Conservation (phyloP, 2,888 invertebrate species). For the Philereme transversata region DNA sequence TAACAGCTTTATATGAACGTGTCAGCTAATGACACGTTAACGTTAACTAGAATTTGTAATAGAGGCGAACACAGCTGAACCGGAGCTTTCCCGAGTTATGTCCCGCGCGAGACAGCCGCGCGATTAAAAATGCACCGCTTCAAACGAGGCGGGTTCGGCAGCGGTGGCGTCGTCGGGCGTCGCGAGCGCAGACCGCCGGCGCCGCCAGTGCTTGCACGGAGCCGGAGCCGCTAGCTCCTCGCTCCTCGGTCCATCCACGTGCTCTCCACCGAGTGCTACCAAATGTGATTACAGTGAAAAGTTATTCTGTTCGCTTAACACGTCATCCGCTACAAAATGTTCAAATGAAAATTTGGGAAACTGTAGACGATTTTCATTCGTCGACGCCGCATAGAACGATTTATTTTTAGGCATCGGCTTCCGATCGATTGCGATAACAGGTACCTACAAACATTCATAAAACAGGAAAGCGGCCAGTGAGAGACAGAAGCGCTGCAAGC, state of each 20-base stretch:
- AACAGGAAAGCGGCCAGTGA: constrained; percentile 63
- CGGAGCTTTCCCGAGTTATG: constrained; percentile 78
- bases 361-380: constrained; percentile 47
- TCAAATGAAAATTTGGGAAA: constrained; percentile 29
- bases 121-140: constrained; percentile 81
- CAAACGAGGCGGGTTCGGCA: constrained; percentile 76
- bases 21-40: constrained; percentile 79
- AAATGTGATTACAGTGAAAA: constrained; percentile 31
- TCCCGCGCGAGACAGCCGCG: constrained; percentile 79
- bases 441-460: constrained; percentile 62
- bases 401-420: constrained; percentile 66
- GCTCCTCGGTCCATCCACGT: constrained; percentile 18
- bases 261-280: constrained; percentile 24
- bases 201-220: constrained; percentile 66
- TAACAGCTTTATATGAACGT: constrained; percentile 75
- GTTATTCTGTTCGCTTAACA: background rate
- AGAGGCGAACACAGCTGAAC: constrained; percentile 77
- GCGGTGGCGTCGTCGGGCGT: constrained; percentile 54
- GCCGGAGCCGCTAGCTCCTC: constrained; percentile 58
- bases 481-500: constrained; percentile 64
- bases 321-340: background rate
- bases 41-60: constrained; percentile 82
- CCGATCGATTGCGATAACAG: constrained; percentile 60
- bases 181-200: constrained; percentile 74
- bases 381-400: constrained; percentile 48